phyloP scores from a whole-genome alignment of 53 echinoderm and acorn worm genomes.

The Patiria pectinifera region DNA sequence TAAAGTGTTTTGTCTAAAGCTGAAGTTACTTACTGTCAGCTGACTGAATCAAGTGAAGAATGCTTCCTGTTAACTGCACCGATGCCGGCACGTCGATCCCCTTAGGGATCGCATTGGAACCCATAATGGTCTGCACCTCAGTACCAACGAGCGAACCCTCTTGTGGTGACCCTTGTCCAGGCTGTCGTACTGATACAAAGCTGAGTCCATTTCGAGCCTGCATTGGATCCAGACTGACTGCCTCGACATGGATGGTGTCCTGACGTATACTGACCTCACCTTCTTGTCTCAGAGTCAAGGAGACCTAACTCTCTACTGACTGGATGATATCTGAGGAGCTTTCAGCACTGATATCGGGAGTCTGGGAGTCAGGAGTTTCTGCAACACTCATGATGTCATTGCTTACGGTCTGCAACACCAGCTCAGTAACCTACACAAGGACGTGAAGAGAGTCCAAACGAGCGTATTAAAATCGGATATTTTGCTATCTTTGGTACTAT shows the following conservation, averaged over 20 bases:
- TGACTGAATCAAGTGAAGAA: conserved; percentile 12
- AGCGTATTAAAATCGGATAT: neutral
- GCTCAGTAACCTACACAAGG: conserved; percentile 49
- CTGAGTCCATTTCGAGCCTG: conserved; percentile 16
- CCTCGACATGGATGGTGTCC: conserved; percentile 34
- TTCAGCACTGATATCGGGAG: neutral
- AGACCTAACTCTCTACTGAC: conserved; percentile 51
- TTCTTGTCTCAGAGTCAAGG: conserved; percentile 32
- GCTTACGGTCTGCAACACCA: conserved; percentile 66
- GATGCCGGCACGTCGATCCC: conserved; percentile 17
- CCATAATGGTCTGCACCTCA: neutral
- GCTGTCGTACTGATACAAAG: conserved; percentile 26
- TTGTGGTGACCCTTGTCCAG: conserved; percentile 5
- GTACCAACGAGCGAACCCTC: conserved; percentile 27
- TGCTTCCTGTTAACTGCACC: conserved; percentile 3
- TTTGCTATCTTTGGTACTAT: neutral
- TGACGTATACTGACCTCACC: conserved; percentile 22
- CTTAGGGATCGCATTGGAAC: conserved; percentile 9
- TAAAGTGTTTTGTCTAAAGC: neutral
- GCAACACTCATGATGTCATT: conserved; percentile 34
- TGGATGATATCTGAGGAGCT: conserved; percentile 45
- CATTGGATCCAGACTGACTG: conserved; percentile 26
- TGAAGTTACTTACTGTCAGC: neutral
- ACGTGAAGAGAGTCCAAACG: neutral
- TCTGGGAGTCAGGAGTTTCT: neutral